A percentile compares a stretch with the other conserved stretches of the same genome.
Conservation (phyloP, 2,888 invertebrate genomes). For the Nyleta sp. region DNA sequence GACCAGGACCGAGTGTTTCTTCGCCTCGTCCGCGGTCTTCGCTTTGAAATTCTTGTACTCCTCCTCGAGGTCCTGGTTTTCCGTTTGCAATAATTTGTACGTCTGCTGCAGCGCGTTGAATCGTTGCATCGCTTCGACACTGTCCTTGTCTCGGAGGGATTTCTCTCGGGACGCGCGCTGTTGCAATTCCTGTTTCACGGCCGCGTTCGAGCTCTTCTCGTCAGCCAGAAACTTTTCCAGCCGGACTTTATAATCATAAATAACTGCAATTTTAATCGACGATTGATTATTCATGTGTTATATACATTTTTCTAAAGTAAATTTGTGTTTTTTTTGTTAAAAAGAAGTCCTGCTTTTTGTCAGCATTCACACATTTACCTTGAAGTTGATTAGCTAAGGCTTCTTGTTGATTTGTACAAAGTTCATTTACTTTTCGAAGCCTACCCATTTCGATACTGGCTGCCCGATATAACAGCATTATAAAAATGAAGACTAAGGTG, state of each 20-base stretch:
- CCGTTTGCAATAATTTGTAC: conserved; percentile 76
- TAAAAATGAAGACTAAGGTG: conserved; percentile 71
- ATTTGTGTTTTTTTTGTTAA: no score
- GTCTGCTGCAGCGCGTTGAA: conserved; percentile 78
- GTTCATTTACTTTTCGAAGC: conserved; percentile 76
- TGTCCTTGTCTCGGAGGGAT: conserved; percentile 77
- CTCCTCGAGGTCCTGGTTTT: conserved; percentile 77
- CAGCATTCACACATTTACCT: no score
- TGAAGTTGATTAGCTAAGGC: conserved; percentile 78
- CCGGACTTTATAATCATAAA: conserved; percentile 79
- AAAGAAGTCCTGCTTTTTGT: no score
- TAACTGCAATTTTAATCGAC: conserved; percentile 70
- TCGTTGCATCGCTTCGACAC: conserved; percentile 76
- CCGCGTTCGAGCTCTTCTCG: conserved; percentile 79
- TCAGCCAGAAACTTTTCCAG: conserved; percentile 79
- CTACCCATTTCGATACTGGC: conserved; percentile 78
- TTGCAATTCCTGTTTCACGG: conserved; percentile 78
- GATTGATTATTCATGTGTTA: neutral
- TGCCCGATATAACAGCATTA: conserved; percentile 77
- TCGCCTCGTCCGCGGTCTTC: conserved; percentile 73
- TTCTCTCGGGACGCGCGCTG: conserved; percentile 78
- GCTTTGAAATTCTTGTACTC: conserved; percentile 76
- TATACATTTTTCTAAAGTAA: no score
- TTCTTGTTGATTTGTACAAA: conserved; percentile 79
- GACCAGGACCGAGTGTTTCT: conserved; percentile 71